Evolutionary conservation across 2,888 invertebrate species (phyloP).

Genomic region (Athetis lepigone): DNA sequence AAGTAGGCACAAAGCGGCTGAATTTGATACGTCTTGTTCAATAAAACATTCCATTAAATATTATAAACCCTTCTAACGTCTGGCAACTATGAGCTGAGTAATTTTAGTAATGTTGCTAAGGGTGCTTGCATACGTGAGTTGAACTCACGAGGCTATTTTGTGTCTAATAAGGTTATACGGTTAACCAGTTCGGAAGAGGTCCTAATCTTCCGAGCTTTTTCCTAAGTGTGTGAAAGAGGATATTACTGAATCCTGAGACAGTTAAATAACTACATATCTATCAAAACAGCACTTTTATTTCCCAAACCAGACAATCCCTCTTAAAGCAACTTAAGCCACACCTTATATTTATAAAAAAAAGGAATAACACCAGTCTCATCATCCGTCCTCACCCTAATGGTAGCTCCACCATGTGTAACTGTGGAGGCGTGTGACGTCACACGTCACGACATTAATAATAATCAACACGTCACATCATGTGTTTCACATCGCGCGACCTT

Average conservation of each 20-base stretch:
- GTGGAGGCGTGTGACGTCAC: slow-evolving; percentile 54
- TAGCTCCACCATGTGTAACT: slow-evolving; percentile 9
- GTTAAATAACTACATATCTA: too few species aligned
- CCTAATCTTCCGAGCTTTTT: too few species aligned
- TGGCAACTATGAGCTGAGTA: slow-evolving; percentile 45
- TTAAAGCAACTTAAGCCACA: too few species aligned
- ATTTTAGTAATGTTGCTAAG: slow-evolving; percentile 50
- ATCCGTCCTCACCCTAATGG: slow-evolving; percentile 38
- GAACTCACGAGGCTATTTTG: not conserved
- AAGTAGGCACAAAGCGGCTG: not conserved
- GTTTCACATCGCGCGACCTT: slow-evolving; percentile 62
- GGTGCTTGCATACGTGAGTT: slow-evolving; percentile 11
- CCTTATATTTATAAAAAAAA: too few species aligned
- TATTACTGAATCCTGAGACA: too few species aligned
- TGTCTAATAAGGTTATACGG: too few species aligned
- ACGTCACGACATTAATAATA: slow-evolving; percentile 62
- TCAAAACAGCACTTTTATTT: too few species aligned
- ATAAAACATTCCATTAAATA: slow-evolving; percentile 48
- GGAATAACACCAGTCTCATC: not conserved
- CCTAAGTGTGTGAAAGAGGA: too few species aligned
- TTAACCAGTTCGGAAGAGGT: too few species aligned
- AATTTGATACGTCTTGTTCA: slow-evolving; percentile 24
- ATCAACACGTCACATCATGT: slow-evolving; percentile 61
- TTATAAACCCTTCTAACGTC: slow-evolving; percentile 40
- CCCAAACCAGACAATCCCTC: too few species aligned